These are phyloP conservation scores for Brienomyrus longianalis DNA, from an alignment of 2,113 vertebrate species.

Conservation along the genomic window DNA sequence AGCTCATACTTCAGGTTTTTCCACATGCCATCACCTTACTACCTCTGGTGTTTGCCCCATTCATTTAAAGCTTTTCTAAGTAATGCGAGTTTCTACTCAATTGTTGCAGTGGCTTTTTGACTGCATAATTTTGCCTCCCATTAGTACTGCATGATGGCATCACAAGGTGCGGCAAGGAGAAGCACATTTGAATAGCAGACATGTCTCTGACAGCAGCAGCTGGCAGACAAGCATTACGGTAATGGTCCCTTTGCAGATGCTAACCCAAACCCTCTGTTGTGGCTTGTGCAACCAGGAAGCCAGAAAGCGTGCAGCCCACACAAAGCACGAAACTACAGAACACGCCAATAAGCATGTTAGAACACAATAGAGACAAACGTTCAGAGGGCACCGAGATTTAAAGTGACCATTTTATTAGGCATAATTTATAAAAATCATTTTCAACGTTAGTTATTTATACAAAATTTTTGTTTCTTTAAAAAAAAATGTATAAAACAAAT, in stretches of 20 bases:
- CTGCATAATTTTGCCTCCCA: neutral
- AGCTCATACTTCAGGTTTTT: neutral
- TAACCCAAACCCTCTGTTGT: neutral
- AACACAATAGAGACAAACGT: neutral
- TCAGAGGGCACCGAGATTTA: neutral
- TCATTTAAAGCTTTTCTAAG: neutral
- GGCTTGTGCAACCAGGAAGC: neutral
- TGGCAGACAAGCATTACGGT: neutral
- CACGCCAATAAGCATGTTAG: neutral
- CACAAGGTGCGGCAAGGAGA: neutral
- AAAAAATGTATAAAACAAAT: slow-evolving; percentile 66
- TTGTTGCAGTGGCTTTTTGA: neutral
- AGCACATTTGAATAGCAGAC: neutral
- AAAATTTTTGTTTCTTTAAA: slow-evolving; percentile 59
- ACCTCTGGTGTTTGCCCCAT: neutral
- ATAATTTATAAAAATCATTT: slow-evolving; percentile 73
- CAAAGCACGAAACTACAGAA: neutral
- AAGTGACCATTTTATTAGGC: slow-evolving; percentile 58
- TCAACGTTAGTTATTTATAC: slow-evolving; percentile 74
- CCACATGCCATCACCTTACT: neutral
- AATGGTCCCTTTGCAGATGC: neutral
- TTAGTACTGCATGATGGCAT: neutral
- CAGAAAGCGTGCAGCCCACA: neutral
- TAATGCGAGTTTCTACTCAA: neutral
- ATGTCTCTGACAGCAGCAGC: neutral